Conservation (phyloP, 1,140 invertebrate species). For the Amphibalanus amphitrite region DNA sequence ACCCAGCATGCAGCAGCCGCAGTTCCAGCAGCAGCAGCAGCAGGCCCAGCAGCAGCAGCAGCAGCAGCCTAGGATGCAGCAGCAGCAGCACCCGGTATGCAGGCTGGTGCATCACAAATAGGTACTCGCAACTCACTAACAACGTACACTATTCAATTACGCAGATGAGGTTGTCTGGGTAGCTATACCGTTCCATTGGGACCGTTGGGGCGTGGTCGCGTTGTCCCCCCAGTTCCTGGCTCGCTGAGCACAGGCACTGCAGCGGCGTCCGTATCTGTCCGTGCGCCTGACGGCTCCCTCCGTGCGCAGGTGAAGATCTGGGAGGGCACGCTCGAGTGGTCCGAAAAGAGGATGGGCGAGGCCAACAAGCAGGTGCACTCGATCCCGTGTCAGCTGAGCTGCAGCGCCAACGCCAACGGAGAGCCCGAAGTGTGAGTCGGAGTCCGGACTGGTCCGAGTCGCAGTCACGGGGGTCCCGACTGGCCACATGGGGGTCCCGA, state of each 20-base stretch:
- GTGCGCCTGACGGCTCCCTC: conserved; percentile 22
- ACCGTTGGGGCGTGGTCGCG: too few species aligned
- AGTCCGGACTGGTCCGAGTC: too few species aligned
- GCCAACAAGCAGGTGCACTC: conserved; percentile 51
- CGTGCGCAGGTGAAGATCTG: conserved; percentile 48
- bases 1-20: conserved; percentile 12
- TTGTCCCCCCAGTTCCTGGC: too few species aligned
- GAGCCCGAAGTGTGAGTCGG: conserved; percentile 49
- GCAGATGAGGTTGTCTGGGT: too few species aligned
- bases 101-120: too few species aligned
- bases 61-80: conserved; percentile 5
- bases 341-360: conserved; percentile 42
- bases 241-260: too few species aligned
- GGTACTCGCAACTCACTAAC: too few species aligned
- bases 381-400: conserved; percentile 62
- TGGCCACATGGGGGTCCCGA: too few species aligned
- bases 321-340: conserved; percentile 75
- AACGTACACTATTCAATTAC: too few species aligned
- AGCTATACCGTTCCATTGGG: too few species aligned
- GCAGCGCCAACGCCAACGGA: conserved; percentile 51
- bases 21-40: conserved; percentile 27
- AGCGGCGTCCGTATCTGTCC: conserved; percentile 17
- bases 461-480: too few species aligned
- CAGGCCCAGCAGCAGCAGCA: too few species aligned
- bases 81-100: conserved; percentile 6